These are phyloP conservation scores for Pimpla rufipes DNA, from an alignment of 2,888 invertebrate genomes.

Conservation along the genomic window DNA sequence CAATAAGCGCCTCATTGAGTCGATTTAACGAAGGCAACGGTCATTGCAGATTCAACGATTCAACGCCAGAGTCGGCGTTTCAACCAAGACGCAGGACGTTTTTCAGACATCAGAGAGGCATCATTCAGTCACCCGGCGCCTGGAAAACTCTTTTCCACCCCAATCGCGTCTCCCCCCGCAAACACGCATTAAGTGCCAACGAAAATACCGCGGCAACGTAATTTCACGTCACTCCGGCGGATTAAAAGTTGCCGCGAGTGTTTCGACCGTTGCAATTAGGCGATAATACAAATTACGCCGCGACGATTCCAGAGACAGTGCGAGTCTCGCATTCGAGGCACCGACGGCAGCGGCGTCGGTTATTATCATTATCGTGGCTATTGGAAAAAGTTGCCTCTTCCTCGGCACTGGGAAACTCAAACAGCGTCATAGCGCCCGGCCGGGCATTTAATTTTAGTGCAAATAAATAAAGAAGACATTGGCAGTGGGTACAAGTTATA, in stretches of 20 bases:
- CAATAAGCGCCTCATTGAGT: too few relatives aligned
- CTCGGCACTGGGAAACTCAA: background rate
- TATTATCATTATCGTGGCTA: constrained; percentile 24
- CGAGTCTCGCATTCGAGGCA: background rate
- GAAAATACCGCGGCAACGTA: background rate
- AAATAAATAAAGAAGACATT: constrained; percentile 36
- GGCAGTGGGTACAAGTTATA: constrained; percentile 26
- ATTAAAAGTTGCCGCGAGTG: constrained; percentile 1
- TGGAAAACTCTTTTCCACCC: too few relatives aligned
- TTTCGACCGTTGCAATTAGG: constrained; percentile 16
- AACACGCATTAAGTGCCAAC: background rate
- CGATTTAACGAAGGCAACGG: too few relatives aligned
- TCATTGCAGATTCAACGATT: too few relatives aligned
- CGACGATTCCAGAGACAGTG: constrained; percentile 3
- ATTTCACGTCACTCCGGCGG: background rate
- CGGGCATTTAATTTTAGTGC: constrained; percentile 26
- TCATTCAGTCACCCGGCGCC: too few relatives aligned
- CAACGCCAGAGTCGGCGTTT: too few relatives aligned
- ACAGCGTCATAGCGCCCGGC: background rate
- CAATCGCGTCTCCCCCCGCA: background rate
- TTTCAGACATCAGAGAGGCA: too few relatives aligned
- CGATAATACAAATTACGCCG: background rate
- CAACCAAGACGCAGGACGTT: too few relatives aligned
- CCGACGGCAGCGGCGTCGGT: too few relatives aligned
- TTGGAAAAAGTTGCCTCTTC: constrained; percentile 7